phyloP scores from a whole-genome alignment of 2,797 vertebrate genomes.

The Pelobates cultripes region DNA sequence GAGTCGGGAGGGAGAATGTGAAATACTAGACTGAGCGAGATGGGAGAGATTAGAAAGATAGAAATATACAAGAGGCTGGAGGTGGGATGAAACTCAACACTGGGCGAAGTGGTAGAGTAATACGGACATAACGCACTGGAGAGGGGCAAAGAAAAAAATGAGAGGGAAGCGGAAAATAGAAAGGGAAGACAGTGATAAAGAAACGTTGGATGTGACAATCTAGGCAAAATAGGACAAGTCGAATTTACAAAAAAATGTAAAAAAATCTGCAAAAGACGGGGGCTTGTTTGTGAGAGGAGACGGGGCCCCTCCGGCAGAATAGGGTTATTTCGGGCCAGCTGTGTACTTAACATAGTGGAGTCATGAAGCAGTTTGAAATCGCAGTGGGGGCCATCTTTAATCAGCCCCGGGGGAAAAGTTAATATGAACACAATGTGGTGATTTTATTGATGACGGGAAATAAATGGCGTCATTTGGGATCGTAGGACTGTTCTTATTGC shows the following conservation, averaged over 20 bases:
- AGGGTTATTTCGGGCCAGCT: constrained; percentile 3
- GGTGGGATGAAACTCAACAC: constrained; percentile 6
- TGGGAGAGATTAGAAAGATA: constrained; percentile 24
- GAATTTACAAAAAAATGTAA: not conserved
- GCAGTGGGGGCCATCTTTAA: constrained; percentile 25
- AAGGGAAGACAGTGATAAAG: not conserved
- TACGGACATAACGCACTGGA: not conserved
- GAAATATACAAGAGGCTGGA: constrained; percentile 1
- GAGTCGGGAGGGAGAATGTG: not conserved
- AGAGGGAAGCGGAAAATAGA: not conserved
- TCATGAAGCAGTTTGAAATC: constrained; percentile 6
- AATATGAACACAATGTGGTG: constrained; percentile 17
- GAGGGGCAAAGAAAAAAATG: not conserved
- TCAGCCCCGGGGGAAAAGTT: constrained; percentile 22
- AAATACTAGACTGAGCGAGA: constrained; percentile 18
- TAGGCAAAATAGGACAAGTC: too few species aligned
- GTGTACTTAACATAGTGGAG: constrained; percentile 18
- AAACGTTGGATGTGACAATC: too few species aligned
- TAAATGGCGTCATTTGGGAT: constrained; percentile 1
- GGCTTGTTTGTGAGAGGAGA: not conserved
- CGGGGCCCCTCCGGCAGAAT: constrained; percentile 1
- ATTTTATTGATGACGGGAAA: constrained; percentile 2
- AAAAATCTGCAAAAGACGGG: too few species aligned
- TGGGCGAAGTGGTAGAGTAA: not conserved
- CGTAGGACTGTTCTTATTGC: not conserved